Evolutionary conservation across 2,113 vertebrate species (phyloP).

Genomic region (Paradoxurus hermaphroditus): DNA sequence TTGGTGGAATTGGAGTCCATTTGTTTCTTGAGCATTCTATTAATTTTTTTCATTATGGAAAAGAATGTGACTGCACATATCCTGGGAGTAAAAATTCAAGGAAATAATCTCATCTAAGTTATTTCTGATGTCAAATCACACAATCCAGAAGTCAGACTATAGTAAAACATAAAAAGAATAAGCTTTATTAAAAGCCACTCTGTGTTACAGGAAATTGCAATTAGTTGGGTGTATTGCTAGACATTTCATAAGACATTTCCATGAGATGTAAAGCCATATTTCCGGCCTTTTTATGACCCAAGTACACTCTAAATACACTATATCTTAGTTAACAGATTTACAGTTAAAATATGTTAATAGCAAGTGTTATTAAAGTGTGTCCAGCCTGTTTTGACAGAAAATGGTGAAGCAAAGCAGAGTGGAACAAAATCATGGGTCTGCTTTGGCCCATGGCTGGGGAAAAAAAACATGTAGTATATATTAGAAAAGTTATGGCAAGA

Average conservation of each 20-base stretch:
- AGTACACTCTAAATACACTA: constrained; percentile 11
- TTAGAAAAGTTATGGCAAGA: not conserved
- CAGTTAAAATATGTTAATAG: constrained; percentile 65
- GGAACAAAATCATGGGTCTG: not conserved
- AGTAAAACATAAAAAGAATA: constrained; percentile 62
- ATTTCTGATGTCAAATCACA: constrained; percentile 65
- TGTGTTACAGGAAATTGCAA: constrained; percentile 72
- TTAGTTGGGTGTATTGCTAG: constrained; percentile 50
- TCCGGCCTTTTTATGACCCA: constrained; percentile 56
- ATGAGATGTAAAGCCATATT: constrained; percentile 52
- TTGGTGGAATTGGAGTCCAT: constrained; percentile 13
- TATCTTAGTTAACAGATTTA: constrained; percentile 61
- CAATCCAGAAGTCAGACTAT: constrained; percentile 56
- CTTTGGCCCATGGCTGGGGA: not conserved
- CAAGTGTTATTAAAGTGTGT: constrained; percentile 65
- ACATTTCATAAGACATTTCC: constrained; percentile 67
- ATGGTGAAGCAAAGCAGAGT: constrained; percentile 54
- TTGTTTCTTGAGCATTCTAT: constrained; percentile 47
- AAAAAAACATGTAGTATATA: not conserved
- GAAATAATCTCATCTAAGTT: constrained; percentile 70
- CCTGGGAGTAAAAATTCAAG: constrained; percentile 68
- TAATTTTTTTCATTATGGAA: constrained; percentile 61
- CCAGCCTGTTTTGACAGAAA: constrained; percentile 36
- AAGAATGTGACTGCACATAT: constrained; percentile 46
- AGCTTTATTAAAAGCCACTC: constrained; percentile 66